These are phyloP conservation scores for Pelusios castaneus DNA, from an alignment of 2,113 vertebrate genomes.

Conservation along the genomic window DNA sequence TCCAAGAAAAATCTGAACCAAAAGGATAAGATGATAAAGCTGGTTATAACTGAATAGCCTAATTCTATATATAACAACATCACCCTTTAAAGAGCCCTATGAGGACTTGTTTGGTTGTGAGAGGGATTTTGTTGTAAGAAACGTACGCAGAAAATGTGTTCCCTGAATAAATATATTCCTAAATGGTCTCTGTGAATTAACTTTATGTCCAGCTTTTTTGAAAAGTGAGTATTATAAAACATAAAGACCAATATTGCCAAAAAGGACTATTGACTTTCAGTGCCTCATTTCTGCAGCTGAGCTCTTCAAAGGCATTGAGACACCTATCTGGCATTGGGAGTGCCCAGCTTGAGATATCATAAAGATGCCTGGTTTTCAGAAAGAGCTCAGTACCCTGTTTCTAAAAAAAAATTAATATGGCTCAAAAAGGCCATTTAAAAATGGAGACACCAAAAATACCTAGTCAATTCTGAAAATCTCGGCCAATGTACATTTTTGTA, in stretches of 20 bases:
- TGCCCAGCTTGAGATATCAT: background rate
- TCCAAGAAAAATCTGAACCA: background rate
- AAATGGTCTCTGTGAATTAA: background rate
- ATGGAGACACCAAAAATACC: background rate
- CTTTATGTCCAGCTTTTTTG: background rate
- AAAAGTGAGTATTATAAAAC: background rate
- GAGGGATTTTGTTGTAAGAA: no score
- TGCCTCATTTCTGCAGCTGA: background rate
- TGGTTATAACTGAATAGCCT: background rate
- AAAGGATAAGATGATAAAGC: background rate
- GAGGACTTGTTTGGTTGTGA: no score
- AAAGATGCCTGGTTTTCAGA: background rate
- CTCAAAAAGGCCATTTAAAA: rapidly evolving
- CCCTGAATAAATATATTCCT: background rate
- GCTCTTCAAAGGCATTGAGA: no score
- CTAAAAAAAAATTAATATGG: background rate
- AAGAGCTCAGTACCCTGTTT: background rate
- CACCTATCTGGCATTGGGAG: no score
- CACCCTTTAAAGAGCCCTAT: background rate
- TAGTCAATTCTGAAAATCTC: background rate
- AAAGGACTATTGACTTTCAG: rapidly evolving
- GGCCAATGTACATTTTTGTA: background rate
- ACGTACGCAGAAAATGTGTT: background rate
- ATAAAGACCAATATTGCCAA: background rate
- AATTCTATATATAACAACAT: background rate